phyloP scores from a whole-genome alignment of 2,888 invertebrate species.

The Kuschelorhynchus macadamiae region DNA sequence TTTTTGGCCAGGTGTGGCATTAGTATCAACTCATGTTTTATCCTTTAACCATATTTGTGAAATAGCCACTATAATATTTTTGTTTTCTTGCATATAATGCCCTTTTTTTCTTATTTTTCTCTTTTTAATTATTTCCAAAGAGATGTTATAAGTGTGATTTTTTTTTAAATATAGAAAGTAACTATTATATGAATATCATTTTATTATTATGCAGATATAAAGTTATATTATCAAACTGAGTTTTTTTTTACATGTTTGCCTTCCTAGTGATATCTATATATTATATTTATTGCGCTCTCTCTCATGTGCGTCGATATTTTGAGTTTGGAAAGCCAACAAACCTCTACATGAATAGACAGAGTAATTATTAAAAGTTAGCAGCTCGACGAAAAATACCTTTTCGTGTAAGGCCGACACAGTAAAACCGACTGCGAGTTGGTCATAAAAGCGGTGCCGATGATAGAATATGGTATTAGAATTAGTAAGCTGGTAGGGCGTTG shows the following conservation, averaged over 20 bases:
- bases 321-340: too few relatives aligned
- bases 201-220: conserved; percentile 64
- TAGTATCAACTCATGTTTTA: conserved; percentile 40
- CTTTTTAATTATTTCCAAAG: conserved; percentile 66
- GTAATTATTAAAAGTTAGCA: too few relatives aligned
- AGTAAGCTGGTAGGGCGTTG: too few relatives aligned
- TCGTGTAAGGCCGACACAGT: too few relatives aligned
- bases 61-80: conserved; percentile 34
- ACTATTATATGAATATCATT: conserved; percentile 64
- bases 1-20: conserved; percentile 27
- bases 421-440: too few relatives aligned
- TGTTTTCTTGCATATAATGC: conserved; percentile 55
- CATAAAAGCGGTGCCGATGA: too few relatives aligned
- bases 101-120: conserved; percentile 53
- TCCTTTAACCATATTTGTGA: conserved; percentile 35
- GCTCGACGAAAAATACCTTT: too few relatives aligned
- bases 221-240: conserved; percentile 57
- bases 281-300: too few relatives aligned
- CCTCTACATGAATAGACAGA: too few relatives aligned
- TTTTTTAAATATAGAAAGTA: conserved; percentile 64
- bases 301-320: too few relatives aligned
- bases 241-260: conserved; percentile 28
- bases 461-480: too few relatives aligned
- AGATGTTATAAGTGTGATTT: conserved; percentile 68
- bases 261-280: too few relatives aligned